Evolutionary conservation across 2,797 vertebrate genomes (phyloP).

Genomic region (Hephaestus fuliginosus): DNA sequence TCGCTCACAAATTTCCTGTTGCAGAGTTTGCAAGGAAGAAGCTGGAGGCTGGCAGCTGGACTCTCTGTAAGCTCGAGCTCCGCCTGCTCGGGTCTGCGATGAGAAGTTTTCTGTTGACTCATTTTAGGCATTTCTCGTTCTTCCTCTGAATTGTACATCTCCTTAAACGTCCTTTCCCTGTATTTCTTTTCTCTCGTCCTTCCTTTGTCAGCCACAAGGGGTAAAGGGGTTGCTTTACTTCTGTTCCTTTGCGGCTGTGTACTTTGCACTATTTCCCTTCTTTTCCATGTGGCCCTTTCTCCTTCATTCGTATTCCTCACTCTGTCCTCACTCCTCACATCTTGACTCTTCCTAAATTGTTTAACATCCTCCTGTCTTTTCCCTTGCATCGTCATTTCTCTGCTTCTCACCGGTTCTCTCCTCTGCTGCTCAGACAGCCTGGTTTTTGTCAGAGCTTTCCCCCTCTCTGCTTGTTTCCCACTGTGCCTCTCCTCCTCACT

Average conservation of each 20-base stretch:
- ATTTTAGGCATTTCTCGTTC: constrained; percentile 22
- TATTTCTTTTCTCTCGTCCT: constrained; percentile 37
- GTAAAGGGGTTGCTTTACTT: constrained; percentile 24
- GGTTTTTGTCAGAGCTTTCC: constrained; percentile 35
- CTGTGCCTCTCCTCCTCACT: constrained; percentile 38
- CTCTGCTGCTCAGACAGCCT: constrained; percentile 36
- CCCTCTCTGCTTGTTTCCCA: constrained; percentile 36
- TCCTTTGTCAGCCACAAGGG: neutral
- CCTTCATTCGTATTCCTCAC: constrained; percentile 44
- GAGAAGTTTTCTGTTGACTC: constrained; percentile 35
- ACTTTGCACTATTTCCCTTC: constrained; percentile 42
- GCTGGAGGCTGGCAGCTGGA: constrained; percentile 20
- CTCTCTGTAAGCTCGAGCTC: constrained; percentile 7
- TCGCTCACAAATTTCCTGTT: constrained; percentile 81
- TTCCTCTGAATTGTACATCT: neutral
- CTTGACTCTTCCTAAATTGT: constrained; percentile 31
- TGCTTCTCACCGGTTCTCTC: constrained; percentile 40
- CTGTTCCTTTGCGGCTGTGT: constrained; percentile 6
- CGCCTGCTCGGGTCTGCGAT: constrained; percentile 21
- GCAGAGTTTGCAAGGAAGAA: constrained; percentile 86
- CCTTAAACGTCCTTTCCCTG: constrained; percentile 2
- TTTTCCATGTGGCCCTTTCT: constrained; percentile 29
- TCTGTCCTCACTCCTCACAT: constrained; percentile 41
- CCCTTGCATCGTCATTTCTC: constrained; percentile 30
- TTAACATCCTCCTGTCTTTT: constrained; percentile 44